Evolutionary conservation across 2,797 vertebrate species (phyloP), one percentile per base, ranked within the genome.

Genomic region (Channa striata): DNA sequence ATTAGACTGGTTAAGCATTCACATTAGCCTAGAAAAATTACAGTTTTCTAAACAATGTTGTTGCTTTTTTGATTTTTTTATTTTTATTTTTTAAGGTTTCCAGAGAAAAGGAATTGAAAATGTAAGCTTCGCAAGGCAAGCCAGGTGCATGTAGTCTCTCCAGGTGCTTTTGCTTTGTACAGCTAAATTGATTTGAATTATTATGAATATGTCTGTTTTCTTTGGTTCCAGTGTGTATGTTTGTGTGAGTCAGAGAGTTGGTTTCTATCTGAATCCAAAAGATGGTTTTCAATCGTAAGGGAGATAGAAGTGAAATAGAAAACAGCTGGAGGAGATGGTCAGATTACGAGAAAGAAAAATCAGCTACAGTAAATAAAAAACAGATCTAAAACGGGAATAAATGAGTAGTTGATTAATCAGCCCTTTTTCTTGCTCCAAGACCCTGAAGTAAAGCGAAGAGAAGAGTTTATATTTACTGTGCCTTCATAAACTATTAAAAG

Each of bases 151-250:
- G 48, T 72, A 74, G 42, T 83, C 51, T 70, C 56, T 74, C 52
- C 72, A 82, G 82, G 81, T 82, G 60, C 46, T 49, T 81, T 76
- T 53, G 19, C 72, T 84, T 81, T 81, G 77, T 70, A 74, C 64
- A 64, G 62, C 47, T 47, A 80, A 79, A 84, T 65, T 78, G 80
- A 83, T 86, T 78, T 66, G 71, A 63, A 76, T 84, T 82, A 75
- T 82, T 78, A 60, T 77, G 74, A 84, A 80, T 69, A 65, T 60
- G 66, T 64, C 36, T 40, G 64, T 80, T 49, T 68, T 71, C 68
- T 73, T 66, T 33, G 30, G 59, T 68, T 78, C 77, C 73, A 72
- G 37, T 30, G 6, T 50, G 68, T n/a, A n/a, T 44, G 72, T 72
- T 70, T 73, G 46, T 59, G 71, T 60, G 52, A 77, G 63, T 63